Percentiles rank a stretch among this genome's conserved stretches.
Conservation (phyloP, 2,888 invertebrate genomes). For the Panopea generosa region DNA sequence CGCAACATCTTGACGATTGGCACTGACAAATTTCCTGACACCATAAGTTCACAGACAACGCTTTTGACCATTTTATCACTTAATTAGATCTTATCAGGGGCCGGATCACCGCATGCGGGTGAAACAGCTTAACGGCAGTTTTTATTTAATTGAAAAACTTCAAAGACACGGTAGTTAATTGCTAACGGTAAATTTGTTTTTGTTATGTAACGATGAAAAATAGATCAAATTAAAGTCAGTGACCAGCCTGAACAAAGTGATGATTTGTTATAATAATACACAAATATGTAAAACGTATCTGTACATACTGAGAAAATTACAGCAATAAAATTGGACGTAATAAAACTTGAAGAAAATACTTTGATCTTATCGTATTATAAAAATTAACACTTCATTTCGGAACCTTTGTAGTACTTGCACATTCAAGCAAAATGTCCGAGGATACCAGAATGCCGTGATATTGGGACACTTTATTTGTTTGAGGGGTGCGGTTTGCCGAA, state of each 20-base stretch:
- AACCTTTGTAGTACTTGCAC: no score
- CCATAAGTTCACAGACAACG: constrained; percentile 12
- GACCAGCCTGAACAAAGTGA: no score
- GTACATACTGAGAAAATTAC: no score
- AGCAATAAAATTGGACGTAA: no score
- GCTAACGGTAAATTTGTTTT: constrained; percentile 10
- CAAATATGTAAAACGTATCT: no score
- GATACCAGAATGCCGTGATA: neutral
- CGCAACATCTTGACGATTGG: constrained; percentile 49
- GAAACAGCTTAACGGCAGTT: neutral
- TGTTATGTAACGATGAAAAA: constrained; percentile 2
- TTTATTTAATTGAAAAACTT: constrained; percentile 4
- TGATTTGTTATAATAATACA: no score
- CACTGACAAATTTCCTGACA: constrained; percentile 59
- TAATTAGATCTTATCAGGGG: constrained; percentile 42
- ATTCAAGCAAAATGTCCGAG: neutral
- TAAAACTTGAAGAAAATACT: no score
- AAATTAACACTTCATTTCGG: no score
- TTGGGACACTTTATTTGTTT: neutral
- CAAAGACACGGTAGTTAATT: constrained; percentile 1
- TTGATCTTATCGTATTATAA: no score
- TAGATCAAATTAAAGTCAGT: no score
- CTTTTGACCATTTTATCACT: constrained; percentile 23
- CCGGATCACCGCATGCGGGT: constrained; percentile 19
- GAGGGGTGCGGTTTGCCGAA: neutral